Evolutionary conservation across 2,113 vertebrate species (phyloP).

Genomic region (Channa maculata): DNA sequence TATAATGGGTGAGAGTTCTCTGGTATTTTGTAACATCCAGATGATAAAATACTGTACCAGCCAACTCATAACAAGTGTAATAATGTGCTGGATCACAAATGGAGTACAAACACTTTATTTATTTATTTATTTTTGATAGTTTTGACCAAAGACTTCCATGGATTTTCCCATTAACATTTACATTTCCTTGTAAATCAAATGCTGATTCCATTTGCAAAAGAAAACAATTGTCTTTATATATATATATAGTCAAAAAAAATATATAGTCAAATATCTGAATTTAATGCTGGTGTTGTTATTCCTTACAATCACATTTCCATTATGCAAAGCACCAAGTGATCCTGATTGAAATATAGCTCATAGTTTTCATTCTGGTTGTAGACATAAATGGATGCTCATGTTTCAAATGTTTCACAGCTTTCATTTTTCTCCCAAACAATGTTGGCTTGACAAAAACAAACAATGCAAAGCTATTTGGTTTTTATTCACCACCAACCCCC

Average conservation of each 20-base stretch:
- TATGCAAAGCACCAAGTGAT: conserved; percentile 19
- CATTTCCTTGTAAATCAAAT: background rate
- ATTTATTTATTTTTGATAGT: background rate
- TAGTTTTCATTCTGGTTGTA: conserved; percentile 29
- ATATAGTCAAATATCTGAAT: too few species aligned
- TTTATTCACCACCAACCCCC: conserved; percentile 59
- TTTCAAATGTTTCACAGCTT: conserved; percentile 52
- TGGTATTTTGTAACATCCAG: background rate
- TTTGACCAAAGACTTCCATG: background rate
- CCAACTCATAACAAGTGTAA: background rate
- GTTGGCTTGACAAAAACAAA: conserved; percentile 66
- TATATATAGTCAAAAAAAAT: too few species aligned
- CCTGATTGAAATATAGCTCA: conserved; percentile 30
- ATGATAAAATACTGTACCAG: background rate
- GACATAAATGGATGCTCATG: conserved; percentile 47
- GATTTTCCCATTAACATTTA: background rate
- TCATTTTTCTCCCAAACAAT: conserved; percentile 49
- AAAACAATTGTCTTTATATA: conserved; percentile 31
- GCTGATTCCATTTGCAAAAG: conserved; percentile 20
- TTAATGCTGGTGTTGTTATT: background rate
- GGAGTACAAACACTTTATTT: too few species aligned
- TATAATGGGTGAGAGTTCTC: background rate
- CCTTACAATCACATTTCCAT: conserved; percentile 35
- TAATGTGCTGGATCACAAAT: background rate
- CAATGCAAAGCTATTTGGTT: conserved; percentile 77